These are phyloP conservation scores for Malachius bipustulatus DNA, from an alignment of 2,888 invertebrate species.

Conservation along the genomic window DNA sequence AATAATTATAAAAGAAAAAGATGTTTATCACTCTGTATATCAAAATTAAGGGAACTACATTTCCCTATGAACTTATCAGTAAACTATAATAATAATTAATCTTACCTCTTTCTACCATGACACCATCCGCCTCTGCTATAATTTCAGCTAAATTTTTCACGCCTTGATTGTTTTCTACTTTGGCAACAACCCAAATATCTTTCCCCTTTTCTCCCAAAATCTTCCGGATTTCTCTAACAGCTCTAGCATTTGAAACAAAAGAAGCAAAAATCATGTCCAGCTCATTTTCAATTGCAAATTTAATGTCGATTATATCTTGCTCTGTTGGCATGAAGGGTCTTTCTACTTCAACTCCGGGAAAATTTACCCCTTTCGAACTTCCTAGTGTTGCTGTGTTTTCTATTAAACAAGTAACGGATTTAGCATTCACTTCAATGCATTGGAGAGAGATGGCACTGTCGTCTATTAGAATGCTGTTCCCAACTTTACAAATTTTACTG, in stretches of 20 bases:
- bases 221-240: neutral
- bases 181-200: neutral
- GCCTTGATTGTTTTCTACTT: neutral
- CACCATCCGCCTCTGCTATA: conserved; percentile 1
- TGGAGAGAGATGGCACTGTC: neutral
- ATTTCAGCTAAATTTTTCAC: neutral
- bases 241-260: neutral
- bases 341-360: conserved; percentile 61
- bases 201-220: conserved; percentile 1
- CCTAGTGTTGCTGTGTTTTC: neutral
- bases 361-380: conserved; percentile 42
- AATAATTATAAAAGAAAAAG: too few relatives aligned
- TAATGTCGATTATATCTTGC: neutral
- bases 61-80: too few relatives aligned
- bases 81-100: too few relatives aligned
- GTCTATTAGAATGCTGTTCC: neutral
- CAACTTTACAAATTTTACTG: neutral
- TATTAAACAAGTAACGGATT: neutral
- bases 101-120: neutral
- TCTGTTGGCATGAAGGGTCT: neutral
- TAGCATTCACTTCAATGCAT: neutral
- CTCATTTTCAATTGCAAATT: conserved; percentile 41
- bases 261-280: conserved; percentile 54
- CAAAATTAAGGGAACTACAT: too few relatives aligned
- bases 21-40: too few relatives aligned